Evolutionary conservation across 2,888 invertebrate genomes (phyloP).

Genomic region (Limnephilus auricula): DNA sequence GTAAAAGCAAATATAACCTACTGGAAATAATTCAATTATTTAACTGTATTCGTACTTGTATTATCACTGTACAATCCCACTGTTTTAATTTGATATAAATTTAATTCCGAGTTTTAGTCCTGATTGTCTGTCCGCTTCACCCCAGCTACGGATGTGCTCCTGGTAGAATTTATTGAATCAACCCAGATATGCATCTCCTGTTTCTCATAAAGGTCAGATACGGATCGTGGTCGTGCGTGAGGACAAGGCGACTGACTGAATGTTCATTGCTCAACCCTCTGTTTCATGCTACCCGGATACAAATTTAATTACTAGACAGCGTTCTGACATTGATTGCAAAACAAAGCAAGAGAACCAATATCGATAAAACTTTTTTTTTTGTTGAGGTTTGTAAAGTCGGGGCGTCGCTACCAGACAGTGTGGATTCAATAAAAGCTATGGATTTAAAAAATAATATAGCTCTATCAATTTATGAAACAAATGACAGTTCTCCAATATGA

Average conservation of each 20-base stretch:
- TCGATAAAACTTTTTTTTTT: too few species aligned
- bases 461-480: too few species aligned
- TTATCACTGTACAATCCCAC: not conserved
- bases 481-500: too few species aligned
- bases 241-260: not conserved
- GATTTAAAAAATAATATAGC: too few species aligned
- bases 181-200: conserved; percentile 15
- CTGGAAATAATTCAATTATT: not conserved
- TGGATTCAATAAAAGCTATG: too few species aligned
- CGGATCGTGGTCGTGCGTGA: not conserved
- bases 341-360: too few species aligned
- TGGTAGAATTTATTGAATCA: conserved; percentile 23
- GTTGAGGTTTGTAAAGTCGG: too few species aligned
- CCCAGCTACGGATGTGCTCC: not conserved
- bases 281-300: conserved; percentile 5
- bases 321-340: conserved; percentile 10
- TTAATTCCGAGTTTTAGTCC: not conserved
- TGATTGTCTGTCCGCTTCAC: not conserved
- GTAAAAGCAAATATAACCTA: too few species aligned
- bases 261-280: not conserved
- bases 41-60: not conserved
- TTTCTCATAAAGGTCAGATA: conserved; percentile 7
- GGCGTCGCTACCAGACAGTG: too few species aligned
- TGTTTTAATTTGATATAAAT: not conserved
- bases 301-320: not conserved